Base-by-base conservation (phyloP, 2,888 invertebrate genomes). In the Rhimphoctona megacephalus region DNA sequence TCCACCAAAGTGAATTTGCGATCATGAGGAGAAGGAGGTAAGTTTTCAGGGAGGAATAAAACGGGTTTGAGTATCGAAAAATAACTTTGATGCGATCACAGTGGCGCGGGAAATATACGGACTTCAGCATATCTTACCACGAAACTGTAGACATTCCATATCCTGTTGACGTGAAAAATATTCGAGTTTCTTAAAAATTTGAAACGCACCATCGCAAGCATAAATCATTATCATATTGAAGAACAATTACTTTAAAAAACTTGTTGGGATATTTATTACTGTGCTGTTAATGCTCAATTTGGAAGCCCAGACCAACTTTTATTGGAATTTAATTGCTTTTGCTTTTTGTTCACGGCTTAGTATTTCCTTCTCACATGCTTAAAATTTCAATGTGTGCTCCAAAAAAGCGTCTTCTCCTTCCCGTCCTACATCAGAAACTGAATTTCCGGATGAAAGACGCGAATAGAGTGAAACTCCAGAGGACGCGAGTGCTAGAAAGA, bases 1-100 rank as follows among this genome's bases (percentile, higher is more conserved):
- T 91, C 88, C 91, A 89, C 87, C 88, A 89, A 91, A 92, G 90
- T 92, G 90, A 91, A 91, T 91, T 91, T 90, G 85, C 87, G 88
- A 89, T 81, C 86, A 88, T 76, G 87, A 61, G 19, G 52, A 69
- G 33, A 43, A 3, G 52, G 73, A n/a, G 67, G 72, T 49, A 57
- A 49, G 25, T 73, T 74, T 52, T 4, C 33, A 46, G 30, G 39
- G 22, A 70, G 74, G 39, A 36, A 52, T 73, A 78, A 14, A 9
- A 84, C 80, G 85, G 89, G 83, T 79, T 64, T 33, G 43, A 11
- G 70, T 11, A 80, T 49, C 39, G 54, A 33, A 77, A 67, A 73
- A 79, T 74, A 33, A 78, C 25, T 77, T 61, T 30, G 43, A 67
- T 30, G 66, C 64, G 46, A 57, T 69, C 49, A 36, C 7, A 66